Conservation (phyloP, 2,888 invertebrate species). For the Heliconius charithonia region DNA sequence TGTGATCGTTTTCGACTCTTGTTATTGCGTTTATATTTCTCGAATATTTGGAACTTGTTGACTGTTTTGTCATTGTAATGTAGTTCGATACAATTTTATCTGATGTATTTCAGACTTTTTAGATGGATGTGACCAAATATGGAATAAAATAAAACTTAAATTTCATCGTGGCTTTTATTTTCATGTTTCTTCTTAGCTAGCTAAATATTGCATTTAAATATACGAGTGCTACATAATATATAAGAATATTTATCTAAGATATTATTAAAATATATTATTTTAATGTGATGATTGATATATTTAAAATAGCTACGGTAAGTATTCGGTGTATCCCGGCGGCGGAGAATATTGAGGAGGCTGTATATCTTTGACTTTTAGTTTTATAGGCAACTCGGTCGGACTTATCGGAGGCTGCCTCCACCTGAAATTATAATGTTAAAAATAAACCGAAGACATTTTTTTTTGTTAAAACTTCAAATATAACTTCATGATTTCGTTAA, state of each 20-base stretch:
- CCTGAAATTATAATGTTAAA: constrained; percentile 54
- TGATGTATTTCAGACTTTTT: constrained; percentile 59
- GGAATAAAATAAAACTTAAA: constrained; percentile 48
- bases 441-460: background rate
- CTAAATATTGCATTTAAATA: background rate
- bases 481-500: background rate
- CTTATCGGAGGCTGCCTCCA: constrained; percentile 70
- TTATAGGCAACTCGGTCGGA: constrained; percentile 56
- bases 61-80: constrained; percentile 68
- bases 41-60: constrained; percentile 70
- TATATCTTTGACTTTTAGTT: constrained; percentile 62
- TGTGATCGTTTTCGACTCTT: constrained; percentile 60
- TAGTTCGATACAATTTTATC: constrained; percentile 62
- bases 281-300: background rate
- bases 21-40: constrained; percentile 60
- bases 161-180: constrained; percentile 28
- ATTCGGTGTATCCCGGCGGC: constrained; percentile 72
- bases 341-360: constrained; percentile 73
- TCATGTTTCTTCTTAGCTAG: constrained; percentile 21
- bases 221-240: background rate
- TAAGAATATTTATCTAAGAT: background rate
- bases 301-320: constrained; percentile 59
- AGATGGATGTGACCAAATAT: constrained; percentile 70
- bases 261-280: background rate
- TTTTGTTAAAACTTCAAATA: background rate